These are phyloP conservation scores for Melanchra persicariae DNA, from an alignment of 2,888 invertebrate genomes.

Conservation along the genomic window DNA sequence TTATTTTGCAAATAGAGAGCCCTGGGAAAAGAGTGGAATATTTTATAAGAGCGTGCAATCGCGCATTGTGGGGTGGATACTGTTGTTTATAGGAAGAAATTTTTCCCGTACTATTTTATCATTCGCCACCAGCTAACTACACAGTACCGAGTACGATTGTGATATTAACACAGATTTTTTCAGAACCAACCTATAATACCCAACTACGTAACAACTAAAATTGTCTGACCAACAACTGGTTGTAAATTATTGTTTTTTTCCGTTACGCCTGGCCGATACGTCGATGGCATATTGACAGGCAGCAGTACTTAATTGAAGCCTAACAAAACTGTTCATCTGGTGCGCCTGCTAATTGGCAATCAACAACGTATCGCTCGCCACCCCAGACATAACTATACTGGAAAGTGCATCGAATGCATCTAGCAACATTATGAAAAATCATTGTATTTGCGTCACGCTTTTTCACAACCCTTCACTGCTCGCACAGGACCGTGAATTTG, in stretches of 20 bases:
- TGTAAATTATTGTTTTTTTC: constrained; percentile 20
- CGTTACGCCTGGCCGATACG: constrained; percentile 16
- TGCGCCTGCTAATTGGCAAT: constrained; percentile 77
- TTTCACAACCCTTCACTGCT: neutral
- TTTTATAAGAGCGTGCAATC: constrained; percentile 14
- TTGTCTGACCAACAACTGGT: constrained; percentile 1
- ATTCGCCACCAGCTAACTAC: neutral
- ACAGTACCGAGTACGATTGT: too few species aligned
- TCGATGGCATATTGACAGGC: constrained; percentile 26
- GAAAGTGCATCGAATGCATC: constrained; percentile 33
- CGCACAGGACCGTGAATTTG: neutral
- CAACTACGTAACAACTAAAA: neutral
- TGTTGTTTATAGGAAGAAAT: neutral
- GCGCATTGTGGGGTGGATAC: neutral
- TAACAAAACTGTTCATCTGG: constrained; percentile 70
- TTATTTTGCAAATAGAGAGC: constrained; percentile 24
- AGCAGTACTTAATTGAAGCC: constrained; percentile 65
- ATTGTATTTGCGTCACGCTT: neutral
- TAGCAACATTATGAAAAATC: neutral
- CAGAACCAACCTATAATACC: too few species aligned
- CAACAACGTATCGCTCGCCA: constrained; percentile 67
- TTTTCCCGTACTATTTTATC: neutral
- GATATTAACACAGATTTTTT: too few species aligned
- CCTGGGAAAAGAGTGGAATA: neutral
- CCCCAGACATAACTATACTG: constrained; percentile 46